Percentiles rank a stretch among this genome's conserved stretches.
These are phyloP conservation scores for Drosophila neonasuta DNA, from an alignment of 2,888 invertebrate species.

Conservation along the genomic window DNA sequence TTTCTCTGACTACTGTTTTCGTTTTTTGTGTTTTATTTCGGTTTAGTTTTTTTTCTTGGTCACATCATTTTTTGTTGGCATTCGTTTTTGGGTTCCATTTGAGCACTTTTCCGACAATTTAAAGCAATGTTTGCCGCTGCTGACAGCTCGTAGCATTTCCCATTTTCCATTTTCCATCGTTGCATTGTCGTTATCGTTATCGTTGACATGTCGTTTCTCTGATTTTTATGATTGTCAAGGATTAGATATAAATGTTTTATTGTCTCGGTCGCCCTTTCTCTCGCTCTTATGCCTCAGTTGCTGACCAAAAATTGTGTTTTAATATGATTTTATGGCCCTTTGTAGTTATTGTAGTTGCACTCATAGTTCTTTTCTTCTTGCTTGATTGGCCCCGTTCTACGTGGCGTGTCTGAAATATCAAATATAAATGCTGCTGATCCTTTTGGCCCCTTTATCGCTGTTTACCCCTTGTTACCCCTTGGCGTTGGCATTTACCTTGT, in stretches of 20 bases:
- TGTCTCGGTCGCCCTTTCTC: constrained; percentile 15
- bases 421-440: constrained; percentile 46
- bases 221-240: constrained; percentile 78
- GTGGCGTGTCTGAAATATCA: constrained; percentile 68
- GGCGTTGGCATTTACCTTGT: constrained; percentile 52
- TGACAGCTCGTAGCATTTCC: constrained; percentile 63
- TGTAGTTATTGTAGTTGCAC: constrained; percentile 45
- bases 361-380: constrained; percentile 22
- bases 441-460: constrained; percentile 20
- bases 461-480: constrained; percentile 41
- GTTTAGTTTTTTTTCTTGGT: constrained; percentile 13
- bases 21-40: background rate
- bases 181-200: constrained; percentile 42
- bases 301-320: constrained; percentile 74
- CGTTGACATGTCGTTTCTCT: constrained; percentile 65
- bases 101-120: constrained; percentile 74
- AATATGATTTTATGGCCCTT: constrained; percentile 74
- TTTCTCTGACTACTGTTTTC: constrained; percentile 70
- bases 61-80: constrained; percentile 30
- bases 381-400: constrained; percentile 59
- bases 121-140: constrained; percentile 69
- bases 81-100: constrained; percentile 23
- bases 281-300: constrained; percentile 15
- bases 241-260: constrained; percentile 80
- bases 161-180: constrained; percentile 49